Evolutionary conservation across 2,888 invertebrate genomes (phyloP).

Genomic region (Zaprionus lineosus): DNA sequence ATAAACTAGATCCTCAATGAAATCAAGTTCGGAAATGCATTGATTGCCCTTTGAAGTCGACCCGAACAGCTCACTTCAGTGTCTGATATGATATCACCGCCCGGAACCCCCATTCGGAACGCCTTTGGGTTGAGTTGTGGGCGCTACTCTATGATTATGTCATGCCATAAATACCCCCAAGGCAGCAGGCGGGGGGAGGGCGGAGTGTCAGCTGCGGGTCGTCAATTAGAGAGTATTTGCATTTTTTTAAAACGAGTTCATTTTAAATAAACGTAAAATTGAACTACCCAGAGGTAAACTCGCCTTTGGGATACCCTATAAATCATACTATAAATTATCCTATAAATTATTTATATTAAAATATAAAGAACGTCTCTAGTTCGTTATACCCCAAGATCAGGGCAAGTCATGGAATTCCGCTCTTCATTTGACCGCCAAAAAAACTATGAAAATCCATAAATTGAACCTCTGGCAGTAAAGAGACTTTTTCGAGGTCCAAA

Average conservation of each 20-base stretch:
- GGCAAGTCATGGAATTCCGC: too few relatives aligned
- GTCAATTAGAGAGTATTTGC: conserved; percentile 61
- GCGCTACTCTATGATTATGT: conserved; percentile 45
- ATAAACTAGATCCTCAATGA: conserved; percentile 46
- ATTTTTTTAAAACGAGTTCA: conserved; percentile 66
- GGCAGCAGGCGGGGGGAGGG: not conserved
- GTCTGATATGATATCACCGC: not conserved
- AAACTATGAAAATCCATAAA: too few relatives aligned
- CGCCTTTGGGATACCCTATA: not conserved
- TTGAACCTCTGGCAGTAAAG: too few relatives aligned
- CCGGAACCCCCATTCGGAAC: too few relatives aligned
- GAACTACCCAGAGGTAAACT: conserved; percentile 1
- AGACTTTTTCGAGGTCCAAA: too few relatives aligned
- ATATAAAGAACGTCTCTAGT: too few relatives aligned
- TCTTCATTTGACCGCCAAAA: too few relatives aligned
- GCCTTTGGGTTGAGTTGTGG: conserved; percentile 7
- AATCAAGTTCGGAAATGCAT: conserved; percentile 71
- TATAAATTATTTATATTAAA: too few relatives aligned
- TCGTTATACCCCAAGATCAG: too few relatives aligned
- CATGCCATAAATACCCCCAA: conserved; percentile 39
- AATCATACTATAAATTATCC: too few relatives aligned
- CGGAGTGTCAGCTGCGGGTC: conserved; percentile 17
- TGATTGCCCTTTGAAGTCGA: conserved; percentile 53
- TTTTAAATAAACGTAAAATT: conserved; percentile 42
- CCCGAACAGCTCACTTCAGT: too few relatives aligned